Percentiles rank a stretch among this genome's conserved stretches.
Conservation (phyloP, 2,888 invertebrate species). For the Cataglyphis rosenhaueri region DNA sequence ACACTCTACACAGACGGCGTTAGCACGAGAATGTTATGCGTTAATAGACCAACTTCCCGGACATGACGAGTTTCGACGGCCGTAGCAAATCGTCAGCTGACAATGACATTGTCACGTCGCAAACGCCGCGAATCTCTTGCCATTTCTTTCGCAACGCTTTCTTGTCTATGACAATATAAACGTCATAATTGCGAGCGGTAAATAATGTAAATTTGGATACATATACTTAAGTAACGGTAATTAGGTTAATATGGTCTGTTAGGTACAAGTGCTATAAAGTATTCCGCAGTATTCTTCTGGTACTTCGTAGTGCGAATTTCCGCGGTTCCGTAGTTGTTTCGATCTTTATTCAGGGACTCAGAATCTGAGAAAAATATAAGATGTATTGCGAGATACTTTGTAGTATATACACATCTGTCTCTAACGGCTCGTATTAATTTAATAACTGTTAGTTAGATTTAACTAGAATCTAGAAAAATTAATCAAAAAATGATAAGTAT, state of each 20-base stretch:
- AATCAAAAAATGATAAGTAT: too few species aligned
- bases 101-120: slow-evolving; percentile 81
- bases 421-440: background rate
- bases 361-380: background rate
- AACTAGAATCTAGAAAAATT: background rate
- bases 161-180: background rate
- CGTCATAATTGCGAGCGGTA: background rate
- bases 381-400: background rate
- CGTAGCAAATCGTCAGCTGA: slow-evolving; percentile 81
- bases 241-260: background rate
- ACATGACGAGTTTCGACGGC: slow-evolving; percentile 82
- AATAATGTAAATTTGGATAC: background rate
- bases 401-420: background rate
- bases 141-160: slow-evolving; percentile 44
- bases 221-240: background rate
- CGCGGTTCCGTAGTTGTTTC: background rate
- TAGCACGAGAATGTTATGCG: slow-evolving; percentile 81
- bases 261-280: background rate
- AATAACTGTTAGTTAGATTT: background rate
- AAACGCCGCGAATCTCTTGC: slow-evolving; percentile 32
- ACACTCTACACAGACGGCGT: slow-evolving; percentile 73
- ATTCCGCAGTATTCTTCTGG: background rate
- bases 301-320: background rate
- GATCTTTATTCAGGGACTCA: background rate
- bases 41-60: slow-evolving; percentile 84